A percentile compares a stretch with the other conserved stretches of the same genome.
Evolutionary conservation across 1,140 invertebrate genomes (phyloP).

Genomic region (Drosophila jambulina): DNA sequence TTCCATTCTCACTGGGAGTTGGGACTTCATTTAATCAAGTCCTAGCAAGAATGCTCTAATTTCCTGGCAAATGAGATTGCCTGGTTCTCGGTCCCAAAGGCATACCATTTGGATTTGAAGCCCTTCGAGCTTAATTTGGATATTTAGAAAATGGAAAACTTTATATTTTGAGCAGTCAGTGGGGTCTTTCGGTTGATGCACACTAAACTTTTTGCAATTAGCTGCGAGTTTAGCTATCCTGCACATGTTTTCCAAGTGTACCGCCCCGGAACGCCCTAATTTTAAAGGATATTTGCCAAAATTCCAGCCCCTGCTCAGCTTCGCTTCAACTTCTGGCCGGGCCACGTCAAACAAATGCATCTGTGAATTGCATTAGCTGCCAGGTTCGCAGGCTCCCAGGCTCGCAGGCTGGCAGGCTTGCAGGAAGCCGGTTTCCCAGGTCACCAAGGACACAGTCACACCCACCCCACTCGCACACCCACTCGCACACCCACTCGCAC

Average conservation of each 20-base stretch:
- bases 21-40: background rate
- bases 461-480: constrained; percentile 5
- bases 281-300: constrained; percentile 17
- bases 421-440: constrained; percentile 6
- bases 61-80: background rate
- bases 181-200: background rate
- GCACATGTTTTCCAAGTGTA: constrained; percentile 2
- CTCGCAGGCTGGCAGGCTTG: background rate
- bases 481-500: constrained; percentile 7
- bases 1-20: background rate
- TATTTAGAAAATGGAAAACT: background rate
- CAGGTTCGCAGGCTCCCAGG: background rate
- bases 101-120: background rate
- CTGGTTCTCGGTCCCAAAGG: background rate
- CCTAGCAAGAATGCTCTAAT: background rate
- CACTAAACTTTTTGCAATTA: constrained; percentile 4
- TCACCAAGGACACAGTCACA: background rate
- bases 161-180: background rate
- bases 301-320: background rate
- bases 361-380: constrained; percentile 29
- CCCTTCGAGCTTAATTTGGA: background rate
- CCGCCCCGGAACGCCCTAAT: background rate
- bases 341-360: constrained; percentile 36
- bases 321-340: background rate
- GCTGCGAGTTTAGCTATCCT: background rate